These are phyloP conservation scores for Pimpla rufipes DNA, from an alignment of 2,888 invertebrate species.

Conservation along the genomic window DNA sequence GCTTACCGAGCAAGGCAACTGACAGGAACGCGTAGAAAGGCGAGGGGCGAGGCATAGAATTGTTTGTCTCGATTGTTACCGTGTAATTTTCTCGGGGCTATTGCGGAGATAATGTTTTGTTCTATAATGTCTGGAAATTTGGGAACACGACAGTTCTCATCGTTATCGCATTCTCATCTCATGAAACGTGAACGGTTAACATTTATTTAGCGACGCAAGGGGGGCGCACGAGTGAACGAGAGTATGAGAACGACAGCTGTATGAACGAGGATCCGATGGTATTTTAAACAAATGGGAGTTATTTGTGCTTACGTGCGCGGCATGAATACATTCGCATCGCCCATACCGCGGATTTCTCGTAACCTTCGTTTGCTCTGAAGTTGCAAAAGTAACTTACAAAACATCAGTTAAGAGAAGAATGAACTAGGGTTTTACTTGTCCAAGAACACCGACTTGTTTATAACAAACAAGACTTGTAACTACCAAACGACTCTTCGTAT, in stretches of 20 bases:
- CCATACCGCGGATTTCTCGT: background rate
- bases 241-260: background rate
- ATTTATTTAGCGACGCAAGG: background rate
- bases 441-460: background rate
- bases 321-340: background rate
- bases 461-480: slow-evolving; percentile 33
- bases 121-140: slow-evolving; percentile 27
- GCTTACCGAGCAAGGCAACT: background rate
- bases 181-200: background rate
- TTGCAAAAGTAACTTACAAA: slow-evolving; percentile 40
- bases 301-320: background rate
- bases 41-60: background rate
- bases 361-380: background rate
- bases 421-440: slow-evolving; percentile 14
- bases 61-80: slow-evolving; percentile 8
- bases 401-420: slow-evolving; percentile 16
- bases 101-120: slow-evolving; percentile 1
- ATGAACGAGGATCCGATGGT: background rate
- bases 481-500: slow-evolving; percentile 7
- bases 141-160: background rate
- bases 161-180: slow-evolving; percentile 9
- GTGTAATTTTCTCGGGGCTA: slow-evolving; percentile 6
- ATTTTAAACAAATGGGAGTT: background rate
- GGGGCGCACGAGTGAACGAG: background rate
- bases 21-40: background rate